Evolutionary conservation across 1,140 invertebrate species (phyloP).

Genomic region (Drosophila carrolli): DNA sequence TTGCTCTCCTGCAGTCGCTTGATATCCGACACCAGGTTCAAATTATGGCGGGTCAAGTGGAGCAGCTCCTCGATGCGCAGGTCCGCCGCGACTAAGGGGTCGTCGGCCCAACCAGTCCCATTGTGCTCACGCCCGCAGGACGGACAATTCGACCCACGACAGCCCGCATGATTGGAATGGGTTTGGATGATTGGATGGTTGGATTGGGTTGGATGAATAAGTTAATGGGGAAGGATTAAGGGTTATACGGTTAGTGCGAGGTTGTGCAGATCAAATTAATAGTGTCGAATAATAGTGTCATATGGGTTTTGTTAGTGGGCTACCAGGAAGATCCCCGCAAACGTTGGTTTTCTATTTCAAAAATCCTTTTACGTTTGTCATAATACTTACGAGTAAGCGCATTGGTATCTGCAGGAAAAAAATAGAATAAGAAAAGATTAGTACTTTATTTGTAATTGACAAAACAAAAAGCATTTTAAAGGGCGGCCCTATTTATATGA

Average conservation of each 20-base stretch:
- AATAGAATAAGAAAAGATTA: neutral
- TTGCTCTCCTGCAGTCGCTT: constrained; percentile 53
- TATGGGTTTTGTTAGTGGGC: neutral
- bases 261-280: neutral
- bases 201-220: neutral
- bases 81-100: neutral
- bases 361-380: neutral
- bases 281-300: neutral
- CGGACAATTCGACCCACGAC: neutral
- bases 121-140: neutral
- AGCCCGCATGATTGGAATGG: neutral
- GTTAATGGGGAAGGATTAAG: neutral
- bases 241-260: constrained; percentile 2
- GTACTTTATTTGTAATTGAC: too few species aligned
- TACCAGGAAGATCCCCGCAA: neutral
- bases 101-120: neutral
- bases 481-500: too few species aligned
- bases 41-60: neutral
- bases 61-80: neutral
- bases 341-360: too few species aligned
- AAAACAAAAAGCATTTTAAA: too few species aligned
- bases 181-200: constrained; percentile 1
- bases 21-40: constrained; percentile 30
- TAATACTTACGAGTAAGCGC: constrained; percentile 68
- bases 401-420: constrained; percentile 56